These are phyloP conservation scores for Rhopalosiphum padi DNA, from an alignment of 1,140 invertebrate species.

Conservation along the genomic window DNA sequence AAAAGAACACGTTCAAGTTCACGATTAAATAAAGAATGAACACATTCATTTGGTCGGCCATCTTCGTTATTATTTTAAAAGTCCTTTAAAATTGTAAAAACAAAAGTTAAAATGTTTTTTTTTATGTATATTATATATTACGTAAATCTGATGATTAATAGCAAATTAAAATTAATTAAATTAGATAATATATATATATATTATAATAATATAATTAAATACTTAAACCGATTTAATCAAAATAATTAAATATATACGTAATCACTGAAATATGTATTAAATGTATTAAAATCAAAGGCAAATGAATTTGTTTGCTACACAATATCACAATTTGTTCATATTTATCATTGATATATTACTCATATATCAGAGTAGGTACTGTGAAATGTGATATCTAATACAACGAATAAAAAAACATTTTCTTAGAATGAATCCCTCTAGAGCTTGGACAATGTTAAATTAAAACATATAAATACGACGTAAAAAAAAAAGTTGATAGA, in stretches of 20 bases:
- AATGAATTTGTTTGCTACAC: not conserved
- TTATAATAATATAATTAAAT: too few species aligned
- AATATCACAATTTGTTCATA: not conserved
- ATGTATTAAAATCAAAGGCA: not conserved
- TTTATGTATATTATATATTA: too few species aligned
- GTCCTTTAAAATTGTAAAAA: not conserved
- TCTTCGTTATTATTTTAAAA: not conserved
- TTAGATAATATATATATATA: too few species aligned
- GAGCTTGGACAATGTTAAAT: not conserved
- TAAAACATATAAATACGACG: not conserved
- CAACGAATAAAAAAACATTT: not conserved
- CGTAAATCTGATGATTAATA: too few species aligned
- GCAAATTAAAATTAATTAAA: too few species aligned
- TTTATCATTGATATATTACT: too few species aligned
- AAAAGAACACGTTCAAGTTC: not conserved
- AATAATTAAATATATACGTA: not conserved
- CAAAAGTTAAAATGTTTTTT: too few species aligned
- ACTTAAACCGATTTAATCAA: too few species aligned
- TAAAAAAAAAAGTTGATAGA: not conserved
- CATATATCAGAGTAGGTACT: not conserved
- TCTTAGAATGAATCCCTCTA: not conserved
- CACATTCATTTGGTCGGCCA: not conserved
- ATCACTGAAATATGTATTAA: not conserved
- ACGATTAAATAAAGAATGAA: not conserved
- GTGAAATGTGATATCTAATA: not conserved